phyloP scores from a whole-genome alignment of 2,113 vertebrate species.

The Chaetodon trifascialis region DNA sequence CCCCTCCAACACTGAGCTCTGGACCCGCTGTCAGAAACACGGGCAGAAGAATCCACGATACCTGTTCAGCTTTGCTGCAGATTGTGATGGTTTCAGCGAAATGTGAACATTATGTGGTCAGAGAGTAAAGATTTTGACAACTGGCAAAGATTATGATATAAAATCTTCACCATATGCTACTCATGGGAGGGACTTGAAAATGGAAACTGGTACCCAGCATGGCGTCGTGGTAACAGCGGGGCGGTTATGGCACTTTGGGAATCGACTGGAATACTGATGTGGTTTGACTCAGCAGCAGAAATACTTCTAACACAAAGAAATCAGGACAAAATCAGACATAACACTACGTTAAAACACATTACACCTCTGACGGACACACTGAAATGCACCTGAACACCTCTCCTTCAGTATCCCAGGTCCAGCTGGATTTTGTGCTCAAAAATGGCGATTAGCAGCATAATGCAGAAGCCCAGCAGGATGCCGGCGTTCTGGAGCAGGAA shows the following conservation, averaged over 20 bases:
- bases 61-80: too few relatives aligned
- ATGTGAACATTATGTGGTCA: too few relatives aligned
- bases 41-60: too few relatives aligned
- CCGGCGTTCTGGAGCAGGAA: constrained; percentile 98
- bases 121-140: too few relatives aligned
- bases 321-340: not conserved
- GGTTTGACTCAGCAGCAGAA: constrained; percentile 16
- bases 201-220: not conserved
- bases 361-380: not conserved
- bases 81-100: too few relatives aligned
- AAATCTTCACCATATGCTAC: too few relatives aligned
- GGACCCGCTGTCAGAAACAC: too few relatives aligned
- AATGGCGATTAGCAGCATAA: constrained; percentile 96
- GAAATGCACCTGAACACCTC: not conserved
- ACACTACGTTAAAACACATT: not conserved
- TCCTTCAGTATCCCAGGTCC: constrained; percentile 87
- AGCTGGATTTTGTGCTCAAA: constrained; percentile 96
- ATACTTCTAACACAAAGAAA: not conserved
- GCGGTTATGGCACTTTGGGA: not conserved
- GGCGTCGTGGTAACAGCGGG: not conserved
- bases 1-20: too few relatives aligned
- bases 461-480: constrained; percentile 95
- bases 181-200: not conserved
- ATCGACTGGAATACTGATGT: not conserved
- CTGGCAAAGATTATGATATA: too few relatives aligned